These are phyloP conservation scores for Plectrocnemia conspersa DNA, from an alignment of 1,140 invertebrate genomes.

Conservation along the genomic window DNA sequence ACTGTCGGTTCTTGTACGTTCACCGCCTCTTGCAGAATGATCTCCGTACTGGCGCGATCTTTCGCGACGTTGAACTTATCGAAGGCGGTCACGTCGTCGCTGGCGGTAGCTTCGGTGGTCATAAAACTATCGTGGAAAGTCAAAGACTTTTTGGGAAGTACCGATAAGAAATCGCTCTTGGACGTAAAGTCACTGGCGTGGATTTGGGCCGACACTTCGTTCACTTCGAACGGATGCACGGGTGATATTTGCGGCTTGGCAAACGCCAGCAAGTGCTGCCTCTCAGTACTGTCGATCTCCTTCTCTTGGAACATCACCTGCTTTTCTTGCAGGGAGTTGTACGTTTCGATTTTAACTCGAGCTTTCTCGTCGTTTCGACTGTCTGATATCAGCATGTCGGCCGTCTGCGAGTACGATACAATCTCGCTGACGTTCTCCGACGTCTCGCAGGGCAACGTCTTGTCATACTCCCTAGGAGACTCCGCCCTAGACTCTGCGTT, in stretches of 20 bases:
- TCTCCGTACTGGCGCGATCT: constrained; percentile 50
- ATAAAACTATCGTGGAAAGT: constrained; percentile 56
- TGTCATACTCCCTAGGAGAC: constrained; percentile 11
- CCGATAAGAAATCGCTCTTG: constrained; percentile 48
- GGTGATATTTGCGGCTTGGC: constrained; percentile 54
- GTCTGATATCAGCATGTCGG: constrained; percentile 51
- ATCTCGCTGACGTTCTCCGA: constrained; percentile 42
- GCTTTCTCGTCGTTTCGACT: constrained; percentile 47
- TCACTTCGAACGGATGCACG: constrained; percentile 56
- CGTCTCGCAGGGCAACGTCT: constrained; percentile 19
- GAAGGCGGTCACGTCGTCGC: constrained; percentile 41
- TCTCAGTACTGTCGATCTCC: constrained; percentile 46
- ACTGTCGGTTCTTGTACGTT: constrained; percentile 56
- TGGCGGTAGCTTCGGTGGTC: constrained; percentile 53
- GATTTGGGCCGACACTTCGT: constrained; percentile 54
- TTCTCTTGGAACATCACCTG: constrained; percentile 52
- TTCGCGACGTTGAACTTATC: constrained; percentile 39
- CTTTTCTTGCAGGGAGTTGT: constrained; percentile 51
- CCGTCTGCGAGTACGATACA: constrained; percentile 46
- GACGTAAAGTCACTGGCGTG: constrained; percentile 50
- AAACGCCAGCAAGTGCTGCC: constrained; percentile 41
- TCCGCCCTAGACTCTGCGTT: constrained; percentile 4
- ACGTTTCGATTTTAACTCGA: constrained; percentile 52
- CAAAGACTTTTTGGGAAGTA: constrained; percentile 50
- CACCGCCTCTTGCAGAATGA: constrained; percentile 60